Percentiles rank a stretch among this genome's conserved stretches.
phyloP scores from a whole-genome alignment of 1,140 invertebrate species.

The Scaptomyza montana region DNA sequence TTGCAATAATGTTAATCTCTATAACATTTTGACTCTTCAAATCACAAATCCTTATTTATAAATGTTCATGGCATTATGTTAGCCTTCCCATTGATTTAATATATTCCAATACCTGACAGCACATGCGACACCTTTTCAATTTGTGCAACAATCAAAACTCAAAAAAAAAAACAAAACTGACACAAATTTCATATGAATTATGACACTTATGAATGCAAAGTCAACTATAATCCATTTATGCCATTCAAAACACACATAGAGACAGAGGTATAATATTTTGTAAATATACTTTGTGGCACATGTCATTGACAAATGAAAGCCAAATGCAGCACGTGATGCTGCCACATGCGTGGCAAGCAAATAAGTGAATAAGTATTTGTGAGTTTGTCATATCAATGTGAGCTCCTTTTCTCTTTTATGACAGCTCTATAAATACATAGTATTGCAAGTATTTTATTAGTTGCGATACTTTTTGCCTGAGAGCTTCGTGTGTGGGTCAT shows the following conservation, averaged over 20 bases:
- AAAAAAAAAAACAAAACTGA: constrained; percentile 34
- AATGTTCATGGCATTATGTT: not conserved
- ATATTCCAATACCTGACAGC: not conserved
- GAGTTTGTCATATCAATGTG: constrained; percentile 24
- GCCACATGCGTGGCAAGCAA: constrained; percentile 1
- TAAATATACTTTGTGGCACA: constrained; percentile 41
- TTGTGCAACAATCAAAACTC: not conserved
- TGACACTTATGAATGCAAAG: constrained; percentile 58
- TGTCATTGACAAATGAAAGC: constrained; percentile 54
- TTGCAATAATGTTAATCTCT: not conserved
- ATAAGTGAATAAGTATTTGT: not conserved
- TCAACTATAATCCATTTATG: constrained; percentile 54
- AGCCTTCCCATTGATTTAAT: not conserved
- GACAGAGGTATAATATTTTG: constrained; percentile 34
- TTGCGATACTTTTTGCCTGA: not conserved
- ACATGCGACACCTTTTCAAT: constrained; percentile 51
- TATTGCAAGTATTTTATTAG: constrained; percentile 34
- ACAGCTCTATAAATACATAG: constrained; percentile 57
- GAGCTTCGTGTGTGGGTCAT: constrained; percentile 24
- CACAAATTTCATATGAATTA: constrained; percentile 75
- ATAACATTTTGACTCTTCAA: not conserved
- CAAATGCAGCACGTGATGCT: constrained; percentile 75
- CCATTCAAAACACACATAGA: constrained; percentile 45
- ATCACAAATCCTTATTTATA: not conserved
- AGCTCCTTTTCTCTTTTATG: constrained; percentile 32